These are phyloP conservation scores for Drepana falcataria DNA, from an alignment of 2,888 invertebrate genomes.

Conservation along the genomic window DNA sequence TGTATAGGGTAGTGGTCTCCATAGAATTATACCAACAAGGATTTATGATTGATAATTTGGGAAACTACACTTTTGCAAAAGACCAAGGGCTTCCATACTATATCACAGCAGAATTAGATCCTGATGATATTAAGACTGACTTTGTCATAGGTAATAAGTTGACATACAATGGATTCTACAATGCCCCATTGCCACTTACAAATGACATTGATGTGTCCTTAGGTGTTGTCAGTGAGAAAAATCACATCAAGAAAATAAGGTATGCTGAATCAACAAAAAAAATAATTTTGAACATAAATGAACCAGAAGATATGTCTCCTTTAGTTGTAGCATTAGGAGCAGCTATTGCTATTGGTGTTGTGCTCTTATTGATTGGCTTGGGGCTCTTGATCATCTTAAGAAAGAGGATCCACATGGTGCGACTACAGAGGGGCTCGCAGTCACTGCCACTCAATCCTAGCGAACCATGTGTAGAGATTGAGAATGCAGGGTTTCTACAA, in stretches of 20 bases:
- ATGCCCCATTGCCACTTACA: constrained; percentile 83
- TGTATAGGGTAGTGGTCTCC: constrained; percentile 86
- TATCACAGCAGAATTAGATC: constrained; percentile 87
- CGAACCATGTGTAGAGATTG: constrained; percentile 88
- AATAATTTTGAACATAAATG: constrained; percentile 73
- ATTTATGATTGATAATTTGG: constrained; percentile 79
- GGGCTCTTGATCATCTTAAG: constrained; percentile 81
- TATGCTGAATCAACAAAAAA: constrained; percentile 80
- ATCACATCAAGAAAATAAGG: constrained; percentile 81
- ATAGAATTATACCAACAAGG: constrained; percentile 81
- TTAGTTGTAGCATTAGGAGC: constrained; percentile 75
- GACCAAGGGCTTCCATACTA: constrained; percentile 87
- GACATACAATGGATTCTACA: constrained; percentile 86
- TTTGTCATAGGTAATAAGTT: constrained; percentile 89
- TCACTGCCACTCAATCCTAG: constrained; percentile 85
- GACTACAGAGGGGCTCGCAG: constrained; percentile 69
- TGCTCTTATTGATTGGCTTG: constrained; percentile 82
- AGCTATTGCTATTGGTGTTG: constrained; percentile 84
- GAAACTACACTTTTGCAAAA: constrained; percentile 82
- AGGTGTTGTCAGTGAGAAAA: constrained; percentile 84
- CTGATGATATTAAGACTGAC: constrained; percentile 79
- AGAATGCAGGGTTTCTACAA: constrained; percentile 87
- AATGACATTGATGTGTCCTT: constrained; percentile 83
- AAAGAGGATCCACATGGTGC: constrained; percentile 61
- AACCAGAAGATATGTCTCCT: constrained; percentile 65